Evolutionary conservation across 2,113 vertebrate genomes (phyloP).

Genomic region (Syrrhaptes paradoxus): DNA sequence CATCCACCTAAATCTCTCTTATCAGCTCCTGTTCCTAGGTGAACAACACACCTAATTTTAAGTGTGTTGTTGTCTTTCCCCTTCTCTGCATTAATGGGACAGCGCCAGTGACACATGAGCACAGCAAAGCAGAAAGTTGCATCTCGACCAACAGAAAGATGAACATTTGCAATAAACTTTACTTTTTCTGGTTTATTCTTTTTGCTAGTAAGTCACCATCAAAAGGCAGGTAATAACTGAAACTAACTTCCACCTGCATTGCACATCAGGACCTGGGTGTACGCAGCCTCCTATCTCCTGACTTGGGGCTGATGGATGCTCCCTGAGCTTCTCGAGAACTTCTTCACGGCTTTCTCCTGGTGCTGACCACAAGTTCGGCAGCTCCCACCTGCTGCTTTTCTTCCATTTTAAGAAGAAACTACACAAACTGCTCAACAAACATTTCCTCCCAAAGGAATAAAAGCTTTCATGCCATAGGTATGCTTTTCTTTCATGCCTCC

Average conservation of each 20-base stretch:
- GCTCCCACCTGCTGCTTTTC: not conserved
- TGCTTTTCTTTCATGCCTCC: not conserved
- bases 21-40: not conserved
- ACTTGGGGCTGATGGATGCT: fast-evolving
- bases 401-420: not conserved
- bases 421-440: not conserved
- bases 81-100: not conserved
- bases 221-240: not conserved
- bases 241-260: not conserved
- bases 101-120: not conserved
- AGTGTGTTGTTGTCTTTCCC: not conserved
- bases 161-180: not conserved
- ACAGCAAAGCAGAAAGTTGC: not conserved
- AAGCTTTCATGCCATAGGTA: not conserved
- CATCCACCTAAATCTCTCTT: not conserved
- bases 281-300: not conserved
- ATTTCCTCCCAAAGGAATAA: not conserved
- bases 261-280: not conserved
- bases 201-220: not conserved
- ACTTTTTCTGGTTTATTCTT: not conserved
- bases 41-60: not conserved
- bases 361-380: not conserved
- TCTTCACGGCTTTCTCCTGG: not conserved
- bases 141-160: not conserved
- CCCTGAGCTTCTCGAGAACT: not conserved